Percentiles rank a stretch among this genome's conserved stretches.
These are phyloP conservation scores for Bolborhynchus lineola DNA, from an alignment of 2,113 vertebrate species.

Conservation along the genomic window DNA sequence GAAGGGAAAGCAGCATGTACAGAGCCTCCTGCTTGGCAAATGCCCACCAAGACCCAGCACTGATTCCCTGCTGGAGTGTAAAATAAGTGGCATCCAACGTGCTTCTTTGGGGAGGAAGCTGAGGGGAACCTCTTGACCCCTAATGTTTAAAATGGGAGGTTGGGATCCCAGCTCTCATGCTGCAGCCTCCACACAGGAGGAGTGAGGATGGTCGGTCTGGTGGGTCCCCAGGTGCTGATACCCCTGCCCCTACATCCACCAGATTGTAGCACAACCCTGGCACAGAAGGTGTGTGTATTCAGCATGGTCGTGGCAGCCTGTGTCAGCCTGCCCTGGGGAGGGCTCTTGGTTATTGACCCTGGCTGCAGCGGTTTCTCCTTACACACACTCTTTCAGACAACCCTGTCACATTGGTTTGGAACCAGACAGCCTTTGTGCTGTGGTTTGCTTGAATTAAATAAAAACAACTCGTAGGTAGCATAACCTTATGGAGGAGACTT, in stretches of 20 bases:
- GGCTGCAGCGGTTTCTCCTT: neutral
- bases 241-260: neutral
- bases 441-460: neutral
- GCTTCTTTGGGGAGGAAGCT: neutral
- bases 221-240: accelerated
- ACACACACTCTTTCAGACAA: neutral
- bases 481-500: neutral
- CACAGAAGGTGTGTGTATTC: neutral
- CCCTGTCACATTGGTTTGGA: neutral
- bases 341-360: neutral
- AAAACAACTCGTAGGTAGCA: neutral
- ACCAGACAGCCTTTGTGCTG: neutral
- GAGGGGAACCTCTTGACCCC: neutral
- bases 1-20: accelerated
- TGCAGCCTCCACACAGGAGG: neutral
- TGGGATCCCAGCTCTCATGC: neutral
- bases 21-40: neutral
- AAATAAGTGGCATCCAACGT: accelerated
- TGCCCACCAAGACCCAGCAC: neutral
- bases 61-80: accelerated
- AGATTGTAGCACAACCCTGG: neutral
- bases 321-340: neutral
- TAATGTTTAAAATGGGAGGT: neutral
- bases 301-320: neutral
- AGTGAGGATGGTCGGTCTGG: neutral